Percentiles rank a stretch among this genome's conserved stretches.
phyloP scores from a whole-genome alignment of 2,888 invertebrate genomes.

The Alcis repandata region DNA sequence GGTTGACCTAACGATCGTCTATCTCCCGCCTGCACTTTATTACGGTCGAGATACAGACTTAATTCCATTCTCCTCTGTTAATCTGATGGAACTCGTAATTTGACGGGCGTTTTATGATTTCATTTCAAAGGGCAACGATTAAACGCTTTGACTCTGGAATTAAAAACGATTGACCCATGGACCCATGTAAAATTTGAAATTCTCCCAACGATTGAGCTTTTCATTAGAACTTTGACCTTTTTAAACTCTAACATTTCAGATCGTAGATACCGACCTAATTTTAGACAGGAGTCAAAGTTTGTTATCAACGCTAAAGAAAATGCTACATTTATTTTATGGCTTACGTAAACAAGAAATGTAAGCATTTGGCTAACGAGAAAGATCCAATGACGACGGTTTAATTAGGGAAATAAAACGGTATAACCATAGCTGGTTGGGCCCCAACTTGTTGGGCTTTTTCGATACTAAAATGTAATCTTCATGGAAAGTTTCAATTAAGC shows the following conservation, averaged over 20 bases:
- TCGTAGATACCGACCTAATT: not conserved
- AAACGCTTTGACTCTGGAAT: constrained; percentile 6
- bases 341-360: not conserved
- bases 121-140: constrained; percentile 9
- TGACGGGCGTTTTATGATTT: constrained; percentile 31
- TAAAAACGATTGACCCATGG: not conserved
- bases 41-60: constrained; percentile 21
- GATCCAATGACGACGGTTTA: constrained; percentile 7
- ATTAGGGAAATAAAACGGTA: constrained; percentile 10
- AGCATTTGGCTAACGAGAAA: constrained; percentile 1
- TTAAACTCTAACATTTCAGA: not conserved
- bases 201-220: not conserved
- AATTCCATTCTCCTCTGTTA: constrained; percentile 24
- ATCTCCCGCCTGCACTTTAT: constrained; percentile 32
- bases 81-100: constrained; percentile 30
- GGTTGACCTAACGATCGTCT: constrained; percentile 40
- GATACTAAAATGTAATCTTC: not conserved
- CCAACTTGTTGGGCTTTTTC: not conserved
- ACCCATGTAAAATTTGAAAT: not conserved
- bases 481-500: not conserved
- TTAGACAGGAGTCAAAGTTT: not conserved
- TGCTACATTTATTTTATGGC: not conserved
- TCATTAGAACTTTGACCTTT: not conserved
- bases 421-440: not conserved
- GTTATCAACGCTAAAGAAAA: too few species aligned